These are phyloP conservation scores for Erebia palarica DNA, from an alignment of 2,888 invertebrate species.

Conservation along the genomic window DNA sequence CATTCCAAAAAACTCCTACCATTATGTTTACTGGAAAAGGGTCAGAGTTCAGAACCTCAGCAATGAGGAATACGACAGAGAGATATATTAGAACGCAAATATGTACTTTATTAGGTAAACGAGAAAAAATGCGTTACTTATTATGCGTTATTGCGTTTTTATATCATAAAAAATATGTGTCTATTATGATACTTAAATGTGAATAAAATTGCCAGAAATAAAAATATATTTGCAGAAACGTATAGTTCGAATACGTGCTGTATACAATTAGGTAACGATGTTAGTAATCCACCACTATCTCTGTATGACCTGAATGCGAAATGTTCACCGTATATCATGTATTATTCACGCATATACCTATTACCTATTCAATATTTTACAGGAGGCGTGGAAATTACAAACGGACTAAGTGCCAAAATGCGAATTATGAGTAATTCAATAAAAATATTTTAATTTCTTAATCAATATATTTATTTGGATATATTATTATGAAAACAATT, in stretches of 20 bases:
- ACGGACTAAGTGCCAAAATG: no score
- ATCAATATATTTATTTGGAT: no score
- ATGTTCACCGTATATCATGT: slow-evolving; percentile 11
- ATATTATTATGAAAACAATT: no score
- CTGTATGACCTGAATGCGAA: slow-evolving; percentile 36
- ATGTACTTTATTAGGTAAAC: neutral
- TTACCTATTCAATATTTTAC: neutral
- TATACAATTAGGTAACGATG: slow-evolving; percentile 36
- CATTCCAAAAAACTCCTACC: no score
- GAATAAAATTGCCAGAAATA: slow-evolving; percentile 8
- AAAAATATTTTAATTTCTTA: no score
- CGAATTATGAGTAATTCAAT: no score
- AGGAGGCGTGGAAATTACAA: no score
- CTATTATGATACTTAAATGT: no score
- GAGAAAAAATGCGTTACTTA: neutral
- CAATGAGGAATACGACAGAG: neutral
- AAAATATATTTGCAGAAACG: slow-evolving; percentile 3
- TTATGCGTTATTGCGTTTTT: no score
- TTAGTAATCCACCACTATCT: slow-evolving; percentile 37
- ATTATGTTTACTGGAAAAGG: no score
- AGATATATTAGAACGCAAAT: neutral
- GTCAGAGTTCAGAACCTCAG: no score
- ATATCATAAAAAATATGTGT: neutral
- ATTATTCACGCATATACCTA: no score
- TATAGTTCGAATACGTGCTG: neutral